Evolutionary conservation across 2,888 invertebrate genomes (phyloP).

Genomic region (Caenorhabditis sp.): DNA sequence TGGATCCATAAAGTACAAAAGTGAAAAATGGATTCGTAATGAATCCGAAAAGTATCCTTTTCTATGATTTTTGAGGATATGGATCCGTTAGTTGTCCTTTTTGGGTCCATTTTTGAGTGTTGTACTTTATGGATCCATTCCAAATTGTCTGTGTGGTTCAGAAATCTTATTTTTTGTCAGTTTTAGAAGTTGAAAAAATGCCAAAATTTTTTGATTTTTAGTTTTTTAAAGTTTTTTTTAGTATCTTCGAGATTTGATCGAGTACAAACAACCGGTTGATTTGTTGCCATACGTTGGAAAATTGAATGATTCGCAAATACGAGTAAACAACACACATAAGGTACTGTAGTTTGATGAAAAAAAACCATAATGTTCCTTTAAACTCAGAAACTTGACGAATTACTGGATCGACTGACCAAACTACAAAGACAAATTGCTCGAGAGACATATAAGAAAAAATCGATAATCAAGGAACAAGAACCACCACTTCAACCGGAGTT

Average conservation of each 20-base stretch:
- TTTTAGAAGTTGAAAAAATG: background rate
- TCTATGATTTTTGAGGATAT: too few relatives aligned
- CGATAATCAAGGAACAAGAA: constrained; percentile 30
- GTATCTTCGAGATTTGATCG: constrained; percentile 48
- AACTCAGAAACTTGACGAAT: constrained; percentile 29
- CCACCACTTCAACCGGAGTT: constrained; percentile 32
- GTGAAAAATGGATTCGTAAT: too few relatives aligned
- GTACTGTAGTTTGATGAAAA: constrained; percentile 12
- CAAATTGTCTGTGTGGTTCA: too few relatives aligned
- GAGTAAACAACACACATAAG: constrained; percentile 37
- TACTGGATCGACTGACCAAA: constrained; percentile 46
- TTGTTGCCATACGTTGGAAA: constrained; percentile 41
- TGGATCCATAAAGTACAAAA: too few relatives aligned
- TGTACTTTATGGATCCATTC: too few relatives aligned
- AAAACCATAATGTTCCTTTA: background rate
- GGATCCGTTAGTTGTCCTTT: too few relatives aligned
- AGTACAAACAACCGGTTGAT: constrained; percentile 43
- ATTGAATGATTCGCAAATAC: constrained; percentile 43
- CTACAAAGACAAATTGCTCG: constrained; percentile 54
- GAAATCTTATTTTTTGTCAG: too few relatives aligned
- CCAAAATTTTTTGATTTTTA: too few relatives aligned
- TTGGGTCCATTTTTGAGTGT: too few relatives aligned
- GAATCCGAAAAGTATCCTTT: too few relatives aligned
- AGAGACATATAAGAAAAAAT: constrained; percentile 47
- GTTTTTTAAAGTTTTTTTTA: constrained; percentile 17